Base-by-base conservation (phyloP, 2,888 invertebrate genomes). In the Panorpa germanica region DNA sequence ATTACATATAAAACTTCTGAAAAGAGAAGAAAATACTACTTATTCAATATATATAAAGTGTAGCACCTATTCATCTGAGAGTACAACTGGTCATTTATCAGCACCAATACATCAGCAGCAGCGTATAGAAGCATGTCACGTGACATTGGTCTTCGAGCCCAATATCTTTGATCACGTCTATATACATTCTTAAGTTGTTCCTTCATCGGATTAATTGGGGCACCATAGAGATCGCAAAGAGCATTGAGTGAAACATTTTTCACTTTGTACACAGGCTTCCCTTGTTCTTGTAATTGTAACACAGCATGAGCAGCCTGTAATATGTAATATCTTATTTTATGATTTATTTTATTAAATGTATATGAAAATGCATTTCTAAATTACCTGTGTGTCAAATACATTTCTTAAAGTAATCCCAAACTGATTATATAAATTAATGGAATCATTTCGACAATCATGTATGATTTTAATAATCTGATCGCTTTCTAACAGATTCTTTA, bases 51-150 rank as follows among this genome's bases (percentile, higher is more conserved):
- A 12, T 11, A 25, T 10, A 21, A 24, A 10, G 9, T 10, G 17
- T 40, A 46, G 39, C 44, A 67, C 68, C 59, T 64, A 29, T 63
- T 59, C 63, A 80, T 65, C 40, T 69, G 71, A 34, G 68, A 63
- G 51, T 81, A 86, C 32, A 90, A 67, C 38, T 77, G 73, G 36
- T 88, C 83, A 43, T 86, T 83, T 8, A 88, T 76, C 38, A 90
- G 61, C 34, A 82, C 77, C 12, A 83, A 59, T 13, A 86, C 85
- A 59, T 91, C 90, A 19, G 82, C 80, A 7, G 85, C 82, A 6
- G 88, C 82, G 53, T 86, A 88, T 33, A 83, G 65, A 32, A 90
- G 69, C 90, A 90, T 90, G 46, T 90, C 88, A 34, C 83, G 70
- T 15, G 81, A 75, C 21, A 91, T 53, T 3, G 91, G 91, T 29